phyloP scores from a whole-genome alignment of 2,888 invertebrate genomes.

The Parochlus steinenii region DNA sequence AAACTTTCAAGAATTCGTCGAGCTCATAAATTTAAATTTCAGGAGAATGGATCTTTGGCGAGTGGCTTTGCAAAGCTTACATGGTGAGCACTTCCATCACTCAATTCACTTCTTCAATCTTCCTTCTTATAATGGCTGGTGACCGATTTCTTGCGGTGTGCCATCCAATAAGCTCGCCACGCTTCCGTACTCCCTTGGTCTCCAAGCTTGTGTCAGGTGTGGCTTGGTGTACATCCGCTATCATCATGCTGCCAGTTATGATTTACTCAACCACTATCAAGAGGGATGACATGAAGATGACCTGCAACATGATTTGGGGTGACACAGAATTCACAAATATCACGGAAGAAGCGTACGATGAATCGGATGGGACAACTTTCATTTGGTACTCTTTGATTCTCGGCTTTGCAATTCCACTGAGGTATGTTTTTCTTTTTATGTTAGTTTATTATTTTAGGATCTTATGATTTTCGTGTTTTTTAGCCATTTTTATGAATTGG shows the following conservation, averaged over 20 bases:
- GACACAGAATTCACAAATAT: not conserved
- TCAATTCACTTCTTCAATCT: slow-evolving; percentile 83
- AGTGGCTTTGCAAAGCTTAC: slow-evolving; percentile 76
- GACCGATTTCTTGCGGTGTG: slow-evolving; percentile 61
- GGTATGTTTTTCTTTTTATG: too few species aligned
- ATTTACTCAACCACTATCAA: slow-evolving; percentile 55
- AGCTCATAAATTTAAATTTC: too few species aligned
- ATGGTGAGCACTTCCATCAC: slow-evolving; percentile 85
- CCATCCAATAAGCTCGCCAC: slow-evolving; percentile 67
- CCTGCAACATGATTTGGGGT: slow-evolving; percentile 57
- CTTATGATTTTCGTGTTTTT: too few species aligned
- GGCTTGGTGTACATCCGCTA: slow-evolving; percentile 63
- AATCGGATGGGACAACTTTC: slow-evolving; percentile 48
- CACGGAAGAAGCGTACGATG: slow-evolving; percentile 28
- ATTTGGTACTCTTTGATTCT: slow-evolving; percentile 73
- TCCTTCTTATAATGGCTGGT: slow-evolving; percentile 84
- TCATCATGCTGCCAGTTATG: slow-evolving; percentile 69
- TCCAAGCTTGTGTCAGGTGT: slow-evolving; percentile 57
- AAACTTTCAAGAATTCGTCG: too few species aligned
- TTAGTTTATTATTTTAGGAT: too few species aligned
- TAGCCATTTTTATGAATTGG: too few species aligned
- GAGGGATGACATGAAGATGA: slow-evolving; percentile 35
- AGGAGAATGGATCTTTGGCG: slow-evolving; percentile 82
- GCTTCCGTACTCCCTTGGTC: slow-evolving; percentile 63
- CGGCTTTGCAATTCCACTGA: slow-evolving; percentile 73